phyloP scores from a whole-genome alignment of 1,140 invertebrate genomes.

The Radopholus similis region DNA sequence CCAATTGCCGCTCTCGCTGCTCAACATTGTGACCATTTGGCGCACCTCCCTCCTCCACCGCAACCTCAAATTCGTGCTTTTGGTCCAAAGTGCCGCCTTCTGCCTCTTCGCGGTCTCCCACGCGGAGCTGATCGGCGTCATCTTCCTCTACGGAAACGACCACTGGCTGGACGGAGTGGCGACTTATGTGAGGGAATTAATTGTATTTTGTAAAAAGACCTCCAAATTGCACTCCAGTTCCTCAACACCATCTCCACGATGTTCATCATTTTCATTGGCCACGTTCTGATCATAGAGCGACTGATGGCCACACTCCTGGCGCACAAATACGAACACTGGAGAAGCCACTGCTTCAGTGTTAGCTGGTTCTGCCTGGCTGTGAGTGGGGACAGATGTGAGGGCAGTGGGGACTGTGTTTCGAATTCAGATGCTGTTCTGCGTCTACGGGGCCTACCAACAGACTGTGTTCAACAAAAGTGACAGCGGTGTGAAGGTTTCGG shows the following conservation, averaged over 20 bases:
- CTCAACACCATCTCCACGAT: not conserved
- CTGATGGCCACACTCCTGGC: not conserved
- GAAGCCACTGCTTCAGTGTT: not conserved
- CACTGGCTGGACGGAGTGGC: not conserved
- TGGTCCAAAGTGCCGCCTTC: not conserved
- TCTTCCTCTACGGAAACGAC: not conserved
- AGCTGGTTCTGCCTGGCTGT: not conserved
- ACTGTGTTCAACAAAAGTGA: too few species aligned
- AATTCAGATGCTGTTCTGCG: not conserved
- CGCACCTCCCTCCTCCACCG: too few species aligned
- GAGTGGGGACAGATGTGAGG: not conserved
- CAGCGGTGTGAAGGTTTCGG: not conserved
- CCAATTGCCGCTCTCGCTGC: too few species aligned
- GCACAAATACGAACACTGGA: not conserved
- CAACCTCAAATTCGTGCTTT: not conserved
- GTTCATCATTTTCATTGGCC: not conserved
- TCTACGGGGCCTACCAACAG: not conserved
- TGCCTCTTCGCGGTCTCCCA: not conserved
- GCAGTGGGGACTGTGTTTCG: not conserved
- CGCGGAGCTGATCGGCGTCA: not conserved
- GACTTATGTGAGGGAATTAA: not conserved
- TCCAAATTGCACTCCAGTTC: not conserved
- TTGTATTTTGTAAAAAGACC: not conserved
- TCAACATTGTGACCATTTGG: too few species aligned
- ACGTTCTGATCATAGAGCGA: not conserved